These are phyloP conservation scores for Phasianus colchicus DNA, from an alignment of 2,113 vertebrate species.

Conservation along the genomic window DNA sequence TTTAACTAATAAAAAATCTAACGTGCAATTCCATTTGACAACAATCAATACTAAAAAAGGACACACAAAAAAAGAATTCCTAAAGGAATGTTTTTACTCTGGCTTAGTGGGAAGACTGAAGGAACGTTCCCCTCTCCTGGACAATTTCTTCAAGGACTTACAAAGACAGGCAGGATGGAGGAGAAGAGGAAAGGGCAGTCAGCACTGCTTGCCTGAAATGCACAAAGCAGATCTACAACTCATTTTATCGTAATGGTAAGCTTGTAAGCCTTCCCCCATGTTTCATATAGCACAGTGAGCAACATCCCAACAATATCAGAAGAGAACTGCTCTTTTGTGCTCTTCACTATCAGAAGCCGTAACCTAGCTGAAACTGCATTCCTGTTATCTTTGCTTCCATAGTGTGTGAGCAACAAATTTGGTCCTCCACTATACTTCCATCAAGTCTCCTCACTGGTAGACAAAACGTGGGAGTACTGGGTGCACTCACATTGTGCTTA, in stretches of 20 bases:
- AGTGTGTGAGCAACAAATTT: background rate
- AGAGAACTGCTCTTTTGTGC: slow-evolving; percentile 6
- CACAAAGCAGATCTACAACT: background rate
- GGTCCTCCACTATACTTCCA: background rate
- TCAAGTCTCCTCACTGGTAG: background rate
- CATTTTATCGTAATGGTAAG: background rate
- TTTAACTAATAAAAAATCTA: background rate
- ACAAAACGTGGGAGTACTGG: background rate
- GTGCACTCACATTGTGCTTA: background rate
- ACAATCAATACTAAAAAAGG: background rate
- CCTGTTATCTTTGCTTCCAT: background rate
- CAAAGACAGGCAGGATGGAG: background rate
- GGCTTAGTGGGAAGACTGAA: background rate
- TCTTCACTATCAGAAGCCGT: background rate
- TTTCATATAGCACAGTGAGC: background rate
- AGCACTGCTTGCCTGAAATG: background rate
- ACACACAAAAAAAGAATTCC: background rate
- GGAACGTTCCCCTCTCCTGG: background rate
- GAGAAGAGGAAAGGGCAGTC: background rate
- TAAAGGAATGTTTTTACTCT: background rate
- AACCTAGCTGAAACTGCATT: background rate
- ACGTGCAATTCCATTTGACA: background rate
- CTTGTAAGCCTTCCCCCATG: background rate
- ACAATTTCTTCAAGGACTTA: background rate
- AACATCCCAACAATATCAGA: background rate